Base-by-base conservation (phyloP, 2,113 vertebrate species). In the Clarias batrachus region DNA sequence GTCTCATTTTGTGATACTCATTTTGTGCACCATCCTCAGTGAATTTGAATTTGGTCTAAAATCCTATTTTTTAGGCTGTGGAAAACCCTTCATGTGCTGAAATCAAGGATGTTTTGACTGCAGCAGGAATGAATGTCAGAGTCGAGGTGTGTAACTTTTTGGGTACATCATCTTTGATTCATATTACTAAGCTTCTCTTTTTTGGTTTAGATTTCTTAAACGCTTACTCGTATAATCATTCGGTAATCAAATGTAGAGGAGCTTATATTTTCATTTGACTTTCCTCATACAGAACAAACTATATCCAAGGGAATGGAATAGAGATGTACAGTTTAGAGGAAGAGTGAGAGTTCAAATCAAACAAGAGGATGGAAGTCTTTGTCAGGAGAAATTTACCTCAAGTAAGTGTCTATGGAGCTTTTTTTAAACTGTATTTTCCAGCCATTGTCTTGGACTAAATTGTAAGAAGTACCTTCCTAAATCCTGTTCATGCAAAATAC, bases 241-340 rank as follows among this genome's bases (percentile, higher is more conserved):
- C 12, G 19, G 74, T 66, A 66, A 19, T 82, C 41, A 2, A 10
- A 77, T 56, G 21, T 27, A 54, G 5, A 14, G 0, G 12, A 52
- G 11, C 33, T 3, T 52, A 14, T 30, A 25, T 66, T 85, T 54
- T 70, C 16, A 19, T 25, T 83, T 77, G 89, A 84, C 74, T 78
- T 77, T 70, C 4, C 91, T 9, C 84, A 90, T 93, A 90, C 94
- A 96, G 94, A 97, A 97, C 91, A 98, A 99, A 91, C 96, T 99
- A 96, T 98, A 99, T 90, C 97, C 97, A 62, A 93, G 97, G 77
- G 98, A 99, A 89, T 98, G 97, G 97, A 99, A 98, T 93, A 92
- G 97, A 89, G 98, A 99, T 3, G 88, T 93, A 19, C 97, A 97
- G 87, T 99, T 97, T 91, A 96, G 95, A 92, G 98, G 98, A 0